Percentiles rank a stretch among this genome's conserved stretches.
phyloP scores from a whole-genome alignment of 2,888 invertebrate species.

The Antheraea assamensis region DNA sequence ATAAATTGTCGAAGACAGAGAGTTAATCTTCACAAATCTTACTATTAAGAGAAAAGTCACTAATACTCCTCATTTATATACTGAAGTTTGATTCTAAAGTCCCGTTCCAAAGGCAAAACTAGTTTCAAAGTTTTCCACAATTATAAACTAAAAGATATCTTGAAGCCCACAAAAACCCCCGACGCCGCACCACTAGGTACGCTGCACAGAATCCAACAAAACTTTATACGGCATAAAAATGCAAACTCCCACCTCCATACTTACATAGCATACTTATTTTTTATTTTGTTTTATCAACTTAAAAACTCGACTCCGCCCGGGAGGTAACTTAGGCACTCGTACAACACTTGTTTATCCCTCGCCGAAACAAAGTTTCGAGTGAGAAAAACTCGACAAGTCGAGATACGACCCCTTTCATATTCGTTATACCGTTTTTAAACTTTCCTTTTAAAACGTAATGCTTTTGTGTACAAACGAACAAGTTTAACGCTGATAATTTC shows the following conservation, averaged over 20 bases:
- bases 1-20: not conserved
- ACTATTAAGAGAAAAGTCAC: not conserved
- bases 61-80: not conserved
- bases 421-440: conserved; percentile 43
- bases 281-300: conserved; percentile 30
- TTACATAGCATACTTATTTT: conserved; percentile 12
- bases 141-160: conserved; percentile 7
- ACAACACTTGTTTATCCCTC: conserved; percentile 47
- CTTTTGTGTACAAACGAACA: not conserved
- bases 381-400: conserved; percentile 35
- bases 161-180: conserved; percentile 2
- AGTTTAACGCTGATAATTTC: not conserved
- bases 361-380: conserved; percentile 34
- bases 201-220: not conserved
- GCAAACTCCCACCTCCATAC: conserved; percentile 11
- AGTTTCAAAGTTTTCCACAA: not conserved
- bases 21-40: not conserved
- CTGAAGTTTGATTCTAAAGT: not conserved
- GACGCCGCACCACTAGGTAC: conserved; percentile 1
- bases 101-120: not conserved
- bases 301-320: conserved; percentile 29
- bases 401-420: conserved; percentile 41
- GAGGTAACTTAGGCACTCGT: conserved; percentile 40
- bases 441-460: conserved; percentile 54
- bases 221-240: conserved; percentile 16